phyloP scores from a whole-genome alignment of 2,888 invertebrate genomes.

The Campoplex nolae region DNA sequence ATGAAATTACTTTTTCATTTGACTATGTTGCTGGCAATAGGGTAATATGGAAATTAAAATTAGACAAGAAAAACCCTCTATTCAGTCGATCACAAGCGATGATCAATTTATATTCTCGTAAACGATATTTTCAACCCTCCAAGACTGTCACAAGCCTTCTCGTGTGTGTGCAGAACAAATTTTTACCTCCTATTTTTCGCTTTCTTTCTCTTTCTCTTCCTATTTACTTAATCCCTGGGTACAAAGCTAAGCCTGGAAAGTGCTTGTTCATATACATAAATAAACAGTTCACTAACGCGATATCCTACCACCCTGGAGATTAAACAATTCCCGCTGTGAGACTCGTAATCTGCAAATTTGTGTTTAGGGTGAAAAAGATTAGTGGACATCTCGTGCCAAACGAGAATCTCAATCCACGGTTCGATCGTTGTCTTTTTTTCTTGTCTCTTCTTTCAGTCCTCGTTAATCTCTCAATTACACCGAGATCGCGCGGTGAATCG shows the following conservation, averaged over 20 bases:
- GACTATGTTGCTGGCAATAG: background rate
- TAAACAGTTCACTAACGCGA: conserved; percentile 71
- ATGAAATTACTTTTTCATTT: background rate
- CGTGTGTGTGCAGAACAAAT: conserved; percentile 24
- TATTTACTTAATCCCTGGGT: conserved; percentile 45
- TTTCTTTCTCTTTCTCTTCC: background rate
- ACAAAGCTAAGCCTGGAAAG: conserved; percentile 40
- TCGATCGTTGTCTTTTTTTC: conserved; percentile 29
- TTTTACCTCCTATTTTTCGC: conserved; percentile 2
- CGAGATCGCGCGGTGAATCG: conserved; percentile 24
- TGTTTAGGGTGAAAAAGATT: conserved; percentile 69
- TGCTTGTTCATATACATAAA: conserved; percentile 50
- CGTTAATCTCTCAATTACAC: conserved; percentile 66
- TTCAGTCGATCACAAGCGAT: conserved; percentile 29
- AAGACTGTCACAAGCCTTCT: conserved; percentile 9
- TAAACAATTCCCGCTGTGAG: conserved; percentile 83
- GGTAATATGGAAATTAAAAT: background rate
- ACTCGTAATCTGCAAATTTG: conserved; percentile 83
- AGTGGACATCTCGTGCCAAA: conserved; percentile 15
- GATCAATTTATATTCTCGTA: conserved; percentile 40
- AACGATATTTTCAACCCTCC: conserved; percentile 40
- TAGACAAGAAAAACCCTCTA: background rate
- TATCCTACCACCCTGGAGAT: conserved; percentile 77
- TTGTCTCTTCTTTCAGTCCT: conserved; percentile 18
- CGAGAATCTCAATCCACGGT: conserved; percentile 24